A percentile compares a stretch with the other conserved stretches of the same genome.
phyloP scores from a whole-genome alignment of 2,888 invertebrate species.

The Griposia aprilina region DNA sequence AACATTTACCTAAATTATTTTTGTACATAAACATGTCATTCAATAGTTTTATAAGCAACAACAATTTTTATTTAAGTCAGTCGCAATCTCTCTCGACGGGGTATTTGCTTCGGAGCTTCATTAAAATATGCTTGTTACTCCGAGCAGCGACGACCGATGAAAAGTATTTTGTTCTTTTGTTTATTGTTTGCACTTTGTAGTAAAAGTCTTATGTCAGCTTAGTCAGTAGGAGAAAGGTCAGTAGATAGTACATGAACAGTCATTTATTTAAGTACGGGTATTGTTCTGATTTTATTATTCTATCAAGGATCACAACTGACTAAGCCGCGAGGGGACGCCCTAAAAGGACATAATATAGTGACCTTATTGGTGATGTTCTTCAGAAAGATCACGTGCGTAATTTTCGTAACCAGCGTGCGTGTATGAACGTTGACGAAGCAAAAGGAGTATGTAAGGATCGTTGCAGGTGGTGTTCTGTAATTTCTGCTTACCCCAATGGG shows the following conservation, averaged over 20 bases:
- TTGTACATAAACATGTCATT: background rate
- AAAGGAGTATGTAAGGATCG: no score
- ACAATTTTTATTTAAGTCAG: conserved; percentile 9
- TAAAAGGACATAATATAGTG: background rate
- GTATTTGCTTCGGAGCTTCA: conserved; percentile 31
- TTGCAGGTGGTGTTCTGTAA: no score
- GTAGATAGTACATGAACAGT: background rate
- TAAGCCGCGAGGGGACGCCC: background rate
- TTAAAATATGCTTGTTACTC: conserved; percentile 51
- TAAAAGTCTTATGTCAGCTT: conserved; percentile 38
- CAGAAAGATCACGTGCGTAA: background rate
- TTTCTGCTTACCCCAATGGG: no score
- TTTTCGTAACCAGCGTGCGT: background rate
- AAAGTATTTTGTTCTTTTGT: conserved; percentile 25
- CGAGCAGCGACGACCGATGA: background rate
- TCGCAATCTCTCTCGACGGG: background rate
- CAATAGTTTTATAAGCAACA: conserved; percentile 6
- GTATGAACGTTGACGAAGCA: no score
- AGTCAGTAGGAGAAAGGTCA: conserved; percentile 5
- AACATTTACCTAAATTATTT: background rate
- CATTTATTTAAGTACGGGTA: background rate
- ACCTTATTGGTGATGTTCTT: background rate
- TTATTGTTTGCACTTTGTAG: conserved; percentile 10
- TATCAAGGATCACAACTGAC: background rate
- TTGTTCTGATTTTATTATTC: background rate